Evolutionary conservation across 2,888 invertebrate genomes (phyloP), one percentile per base, ranked within the genome.

Genomic region (Thymelicus lineola): DNA sequence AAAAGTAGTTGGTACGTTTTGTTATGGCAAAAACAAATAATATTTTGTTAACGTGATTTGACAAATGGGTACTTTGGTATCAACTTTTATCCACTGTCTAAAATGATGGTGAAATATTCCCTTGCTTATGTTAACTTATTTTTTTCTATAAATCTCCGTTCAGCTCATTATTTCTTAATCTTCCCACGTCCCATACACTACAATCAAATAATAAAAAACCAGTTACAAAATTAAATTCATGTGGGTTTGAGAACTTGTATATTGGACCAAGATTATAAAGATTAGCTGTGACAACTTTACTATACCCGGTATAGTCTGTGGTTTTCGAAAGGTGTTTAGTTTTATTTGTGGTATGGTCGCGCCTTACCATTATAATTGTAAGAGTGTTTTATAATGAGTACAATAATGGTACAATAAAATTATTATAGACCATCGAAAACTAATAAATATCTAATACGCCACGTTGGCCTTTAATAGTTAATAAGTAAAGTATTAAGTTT

Each of bases 141-240:
- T 28, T 28, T 28, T 28, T 28, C 28, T 5, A 28, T 3, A 28
- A 28, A 28, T 28, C 28, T 38, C 38, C 7, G 0, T 42, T 42
- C 4, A 42, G 0, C 10, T 10, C 42, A 42, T 12, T 10, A 10
- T 50, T 12, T 6, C 3, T 7, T 50, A 7, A 53, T 66, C 71
- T 70, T 50, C 58, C 70, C 64, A 57, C 38, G 61, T 48, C 67
- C 74, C 67, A 70, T 72, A 67, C 57, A 17, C 53, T 1, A 1
- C 53, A 50, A 50, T 50, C 15, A 53, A 53, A 53, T 17, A 55
- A 55, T 35, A 55, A 55, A 53, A 55, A 35, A 35, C 20, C 10
- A 53, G 20, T 53, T 28, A 35, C 55, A 55, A 28, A 55, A 55
- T 55, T 14, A 55, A 55, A 55, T 53, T 53, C 12, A 55, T 28